A percentile compares a stretch with the other conserved stretches of the same genome.
These are phyloP conservation scores for Phyto melanocephala DNA, from an alignment of 2,888 invertebrate genomes.

Conservation along the genomic window DNA sequence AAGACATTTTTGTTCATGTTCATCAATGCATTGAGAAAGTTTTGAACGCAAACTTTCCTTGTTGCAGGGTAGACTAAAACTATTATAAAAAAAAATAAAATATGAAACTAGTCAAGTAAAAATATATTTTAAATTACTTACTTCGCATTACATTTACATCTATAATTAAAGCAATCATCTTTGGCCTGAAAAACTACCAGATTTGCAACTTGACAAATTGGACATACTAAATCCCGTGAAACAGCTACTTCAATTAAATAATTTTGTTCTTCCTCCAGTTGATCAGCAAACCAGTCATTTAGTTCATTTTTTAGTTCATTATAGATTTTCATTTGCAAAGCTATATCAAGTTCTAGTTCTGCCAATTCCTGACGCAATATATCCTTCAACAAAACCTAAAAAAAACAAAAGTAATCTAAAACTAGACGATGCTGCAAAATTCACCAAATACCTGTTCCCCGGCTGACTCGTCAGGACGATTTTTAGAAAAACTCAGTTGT, in stretches of 20 bases:
- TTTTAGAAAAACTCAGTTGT: slow-evolving; percentile 66
- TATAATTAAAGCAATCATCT: slow-evolving; percentile 65
- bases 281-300: slow-evolving; percentile 74
- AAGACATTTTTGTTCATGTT: slow-evolving; percentile 70
- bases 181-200: slow-evolving; percentile 43
- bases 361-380: slow-evolving; percentile 74
- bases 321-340: slow-evolving; percentile 74
- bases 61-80: slow-evolving; percentile 69
- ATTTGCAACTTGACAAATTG: slow-evolving; percentile 80
- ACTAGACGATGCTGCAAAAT: neutral
- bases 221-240: slow-evolving; percentile 80
- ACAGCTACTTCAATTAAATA: slow-evolving; percentile 74
- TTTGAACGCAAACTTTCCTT: slow-evolving; percentile 61
- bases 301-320: slow-evolving; percentile 73
- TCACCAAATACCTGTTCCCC: neutral
- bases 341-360: slow-evolving; percentile 73
- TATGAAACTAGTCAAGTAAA: neutral
- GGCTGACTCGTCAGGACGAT: slow-evolving; percentile 61
- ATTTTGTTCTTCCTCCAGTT: slow-evolving; percentile 71
- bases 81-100: slow-evolving; percentile 18
- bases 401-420: neutral
- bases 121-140: slow-evolving; percentile 38
- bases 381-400: slow-evolving; percentile 62
- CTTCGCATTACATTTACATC: slow-evolving; percentile 77
- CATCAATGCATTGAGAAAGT: slow-evolving; percentile 67